phyloP scores from a whole-genome alignment of 2,797 vertebrate species.

The Catostomus latipinnis region DNA sequence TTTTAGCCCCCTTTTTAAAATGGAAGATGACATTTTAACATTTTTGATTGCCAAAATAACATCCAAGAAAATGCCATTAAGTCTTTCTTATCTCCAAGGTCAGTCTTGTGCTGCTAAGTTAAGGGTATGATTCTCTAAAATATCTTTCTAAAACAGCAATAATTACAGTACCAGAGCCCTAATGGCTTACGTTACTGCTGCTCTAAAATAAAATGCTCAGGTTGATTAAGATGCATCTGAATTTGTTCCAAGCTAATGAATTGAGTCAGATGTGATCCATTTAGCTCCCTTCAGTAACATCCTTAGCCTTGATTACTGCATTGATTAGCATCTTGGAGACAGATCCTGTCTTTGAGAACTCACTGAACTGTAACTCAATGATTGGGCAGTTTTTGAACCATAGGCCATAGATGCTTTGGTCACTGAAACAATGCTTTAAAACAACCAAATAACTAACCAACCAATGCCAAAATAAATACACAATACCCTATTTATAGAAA shows the following conservation, averaged over 20 bases:
- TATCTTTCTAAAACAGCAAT: slow-evolving; percentile 18
- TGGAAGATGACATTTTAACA: not conserved
- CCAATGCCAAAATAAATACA: not conserved
- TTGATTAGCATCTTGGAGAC: slow-evolving; percentile 31
- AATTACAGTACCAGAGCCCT: not conserved
- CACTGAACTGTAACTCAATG: not conserved
- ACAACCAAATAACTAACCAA: not conserved
- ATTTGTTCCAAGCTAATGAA: slow-evolving; percentile 40
- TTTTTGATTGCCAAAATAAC: slow-evolving; percentile 4
- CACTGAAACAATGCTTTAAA: not conserved
- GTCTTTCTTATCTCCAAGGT: not conserved
- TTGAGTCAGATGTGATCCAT: slow-evolving; percentile 40
- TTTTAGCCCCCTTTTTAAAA: not conserved
- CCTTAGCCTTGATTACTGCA: slow-evolving; percentile 35
- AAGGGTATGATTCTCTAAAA: slow-evolving; percentile 11
- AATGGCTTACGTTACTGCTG: slow-evolving; percentile 14
- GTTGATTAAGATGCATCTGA: slow-evolving; percentile 27
- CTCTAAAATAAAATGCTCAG: not conserved
- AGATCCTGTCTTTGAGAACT: not conserved
- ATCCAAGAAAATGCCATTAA: slow-evolving; percentile 1
- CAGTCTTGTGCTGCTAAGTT: not conserved
- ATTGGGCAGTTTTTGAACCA: slow-evolving; percentile 1
- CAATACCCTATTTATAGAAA: not conserved
- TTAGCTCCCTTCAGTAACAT: slow-evolving; percentile 3
- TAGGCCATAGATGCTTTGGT: not conserved